Conservation (phyloP, 2,797 vertebrate genomes). For the Nothura maculosa region DNA sequence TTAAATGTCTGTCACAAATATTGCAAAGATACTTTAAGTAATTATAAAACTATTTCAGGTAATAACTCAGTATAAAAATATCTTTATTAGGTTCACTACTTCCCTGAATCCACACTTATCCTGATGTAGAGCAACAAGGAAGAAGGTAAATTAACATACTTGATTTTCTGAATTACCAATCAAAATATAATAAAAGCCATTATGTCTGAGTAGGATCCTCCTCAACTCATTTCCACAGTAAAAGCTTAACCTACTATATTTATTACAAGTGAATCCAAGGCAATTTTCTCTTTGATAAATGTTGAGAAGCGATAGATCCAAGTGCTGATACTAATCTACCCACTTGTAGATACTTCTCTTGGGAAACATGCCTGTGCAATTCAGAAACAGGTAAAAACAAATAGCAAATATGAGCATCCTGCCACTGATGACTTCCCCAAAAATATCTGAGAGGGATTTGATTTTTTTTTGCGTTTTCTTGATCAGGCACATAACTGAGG, state of each 20-base stretch:
- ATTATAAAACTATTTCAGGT: background rate
- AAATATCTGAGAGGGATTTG: background rate
- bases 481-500: background rate
- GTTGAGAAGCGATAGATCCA: background rate
- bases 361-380: background rate
- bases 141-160: background rate
- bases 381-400: background rate
- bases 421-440: background rate
- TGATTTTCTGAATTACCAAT: slow-evolving; percentile 1
- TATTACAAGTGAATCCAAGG: background rate
- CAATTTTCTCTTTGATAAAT: background rate
- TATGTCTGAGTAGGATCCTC: background rate
- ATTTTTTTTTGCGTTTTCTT: background rate
- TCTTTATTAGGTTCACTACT: background rate
- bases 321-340: background rate
- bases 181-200: background rate
- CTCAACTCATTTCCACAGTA: background rate
- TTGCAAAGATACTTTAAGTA: background rate
- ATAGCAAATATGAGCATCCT: background rate
- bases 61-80: slow-evolving; percentile 13
- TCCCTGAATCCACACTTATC: background rate
- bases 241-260: background rate
- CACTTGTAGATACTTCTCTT: background rate
- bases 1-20: slow-evolving; percentile 3
- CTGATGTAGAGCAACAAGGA: background rate